Percentiles rank a stretch among this genome's conserved stretches.
Evolutionary conservation across 2,797 vertebrate genomes (phyloP).

Genomic region (Erpetoichthys calabaricus): DNA sequence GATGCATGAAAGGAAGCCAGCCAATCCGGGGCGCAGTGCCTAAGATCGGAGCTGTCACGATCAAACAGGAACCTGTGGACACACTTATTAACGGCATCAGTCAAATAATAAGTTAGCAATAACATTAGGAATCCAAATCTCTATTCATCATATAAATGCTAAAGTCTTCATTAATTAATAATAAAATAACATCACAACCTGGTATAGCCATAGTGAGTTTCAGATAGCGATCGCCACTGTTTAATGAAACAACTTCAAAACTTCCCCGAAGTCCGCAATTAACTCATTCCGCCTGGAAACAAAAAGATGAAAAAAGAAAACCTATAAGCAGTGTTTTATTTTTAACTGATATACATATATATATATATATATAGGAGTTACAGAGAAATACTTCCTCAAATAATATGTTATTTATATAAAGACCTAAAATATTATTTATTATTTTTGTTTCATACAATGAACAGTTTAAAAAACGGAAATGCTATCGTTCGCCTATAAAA

Average conservation of each 20-base stretch:
- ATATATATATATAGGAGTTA: background rate
- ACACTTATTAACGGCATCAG: too few relatives aligned
- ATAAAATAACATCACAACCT: constrained; percentile 8
- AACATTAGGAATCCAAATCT: too few relatives aligned
- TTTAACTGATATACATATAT: background rate
- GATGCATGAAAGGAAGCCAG: too few relatives aligned
- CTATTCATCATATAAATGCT: too few relatives aligned
- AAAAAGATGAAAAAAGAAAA: background rate
- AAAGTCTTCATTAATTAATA: background rate
- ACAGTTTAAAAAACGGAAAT: too few relatives aligned
- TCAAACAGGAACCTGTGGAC: too few relatives aligned
- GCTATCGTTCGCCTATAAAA: too few relatives aligned
- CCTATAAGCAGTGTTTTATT: background rate
- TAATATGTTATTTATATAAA: too few relatives aligned
- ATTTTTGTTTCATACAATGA: background rate
- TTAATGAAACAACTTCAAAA: constrained; percentile 11
- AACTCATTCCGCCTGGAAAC: constrained; percentile 18
- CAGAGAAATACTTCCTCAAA: background rate
- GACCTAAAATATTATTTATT: background rate
- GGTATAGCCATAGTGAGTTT: constrained; percentile 9
- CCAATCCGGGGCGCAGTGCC: too few relatives aligned
- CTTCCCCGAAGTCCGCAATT: constrained; percentile 7
- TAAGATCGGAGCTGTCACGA: too few relatives aligned
- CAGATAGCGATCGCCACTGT: background rate
- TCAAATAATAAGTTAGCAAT: too few relatives aligned